These are phyloP conservation scores for Apodemus agrarius DNA, from an alignment of 2,797 vertebrate species.

Conservation along the genomic window DNA sequence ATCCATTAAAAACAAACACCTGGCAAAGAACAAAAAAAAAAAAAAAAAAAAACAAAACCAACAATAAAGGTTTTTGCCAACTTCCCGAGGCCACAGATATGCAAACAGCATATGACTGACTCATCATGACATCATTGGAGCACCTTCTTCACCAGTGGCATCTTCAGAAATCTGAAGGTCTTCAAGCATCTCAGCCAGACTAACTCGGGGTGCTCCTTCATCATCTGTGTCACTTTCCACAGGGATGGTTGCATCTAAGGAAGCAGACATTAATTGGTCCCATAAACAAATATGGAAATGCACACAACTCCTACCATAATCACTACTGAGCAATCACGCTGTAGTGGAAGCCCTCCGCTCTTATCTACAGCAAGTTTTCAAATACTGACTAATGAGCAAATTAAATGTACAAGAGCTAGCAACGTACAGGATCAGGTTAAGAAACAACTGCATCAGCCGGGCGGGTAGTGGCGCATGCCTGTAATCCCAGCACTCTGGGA, in stretches of 20 bases:
- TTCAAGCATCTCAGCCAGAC: slow-evolving; percentile 97
- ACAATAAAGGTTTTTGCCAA: background rate
- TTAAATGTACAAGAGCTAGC: background rate
- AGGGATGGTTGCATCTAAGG: slow-evolving; percentile 91
- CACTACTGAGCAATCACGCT: background rate
- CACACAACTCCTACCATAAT: background rate
- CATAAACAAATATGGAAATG: background rate
- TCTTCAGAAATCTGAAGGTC: slow-evolving; percentile 94
- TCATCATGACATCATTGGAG: slow-evolving; percentile 94
- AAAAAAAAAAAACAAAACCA: too few relatives aligned
- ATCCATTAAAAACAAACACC: too few relatives aligned
- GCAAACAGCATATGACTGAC: background rate
- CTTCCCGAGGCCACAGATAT: background rate
- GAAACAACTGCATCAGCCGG: background rate
- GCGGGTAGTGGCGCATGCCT: too few relatives aligned
- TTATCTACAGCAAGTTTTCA: background rate
- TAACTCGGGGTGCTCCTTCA: slow-evolving; percentile 94
- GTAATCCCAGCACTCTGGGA: too few relatives aligned
- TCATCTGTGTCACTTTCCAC: slow-evolving; percentile 98
- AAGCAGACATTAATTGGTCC: background rate
- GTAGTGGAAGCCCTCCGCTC: background rate
- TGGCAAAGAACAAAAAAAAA: too few relatives aligned
- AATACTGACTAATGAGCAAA: slow-evolving; percentile 15
- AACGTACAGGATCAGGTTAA: background rate
- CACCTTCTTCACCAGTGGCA: slow-evolving; percentile 95